A percentile compares a stretch with the other conserved stretches of the same genome.
Conservation (phyloP, 2,113 vertebrate species). For the Cynoglossus semilaevis region DNA sequence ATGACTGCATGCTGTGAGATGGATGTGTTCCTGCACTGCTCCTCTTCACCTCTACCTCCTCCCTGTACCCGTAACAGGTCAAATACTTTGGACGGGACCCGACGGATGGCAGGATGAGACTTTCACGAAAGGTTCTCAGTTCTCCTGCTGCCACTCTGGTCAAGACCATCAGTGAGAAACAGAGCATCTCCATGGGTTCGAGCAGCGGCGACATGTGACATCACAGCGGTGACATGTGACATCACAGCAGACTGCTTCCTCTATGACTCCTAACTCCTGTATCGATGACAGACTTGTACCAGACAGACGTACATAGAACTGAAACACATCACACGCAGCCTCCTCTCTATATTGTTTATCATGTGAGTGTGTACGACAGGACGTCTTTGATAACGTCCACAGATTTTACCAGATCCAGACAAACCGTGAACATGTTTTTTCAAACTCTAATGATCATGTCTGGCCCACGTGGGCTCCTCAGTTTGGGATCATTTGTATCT, state of each 20-base stretch:
- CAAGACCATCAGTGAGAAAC: constrained; percentile 86
- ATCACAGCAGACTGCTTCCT: not conserved
- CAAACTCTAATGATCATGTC: no score
- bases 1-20: not conserved
- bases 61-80: constrained; percentile 75
- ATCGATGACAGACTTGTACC: not conserved
- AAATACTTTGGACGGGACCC: constrained; percentile 98
- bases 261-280: not conserved
- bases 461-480: no score
- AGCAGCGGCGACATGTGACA: constrained; percentile 4
- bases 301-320: not conserved
- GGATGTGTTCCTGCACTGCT: not conserved
- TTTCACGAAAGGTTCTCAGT: constrained; percentile 94
- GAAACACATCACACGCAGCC: not conserved
- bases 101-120: constrained; percentile 94
- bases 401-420: no score
- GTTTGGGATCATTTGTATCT: no score
- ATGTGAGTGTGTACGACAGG: not conserved
- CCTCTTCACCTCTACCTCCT: constrained; percentile 28
- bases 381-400: no score
- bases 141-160: constrained; percentile 79
- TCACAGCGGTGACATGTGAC: constrained; percentile 45
- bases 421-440: no score
- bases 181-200: constrained; percentile 84
- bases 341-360: not conserved